A percentile compares a stretch with the other conserved stretches of the same genome.
phyloP scores from a whole-genome alignment of 2,797 vertebrate species.

The Neomorphus geoffroyi region DNA sequence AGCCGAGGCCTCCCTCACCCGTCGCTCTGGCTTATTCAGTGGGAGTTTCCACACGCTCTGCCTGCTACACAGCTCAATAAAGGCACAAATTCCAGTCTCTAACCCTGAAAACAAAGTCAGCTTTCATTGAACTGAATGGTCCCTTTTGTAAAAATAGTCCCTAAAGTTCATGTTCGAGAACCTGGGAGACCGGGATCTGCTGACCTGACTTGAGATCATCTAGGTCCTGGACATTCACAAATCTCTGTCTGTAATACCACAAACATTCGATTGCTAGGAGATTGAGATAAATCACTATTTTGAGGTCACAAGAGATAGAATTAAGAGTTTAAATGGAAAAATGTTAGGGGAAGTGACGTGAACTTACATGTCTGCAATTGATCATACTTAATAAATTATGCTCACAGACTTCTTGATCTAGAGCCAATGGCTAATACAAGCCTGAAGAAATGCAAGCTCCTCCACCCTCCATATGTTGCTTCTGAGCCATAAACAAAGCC shows the following conservation, averaged over 20 bases:
- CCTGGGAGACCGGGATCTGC: neutral
- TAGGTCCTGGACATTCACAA: neutral
- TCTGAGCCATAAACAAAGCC: slow-evolving; percentile 3
- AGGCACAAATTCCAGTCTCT: neutral
- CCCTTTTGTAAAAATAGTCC: neutral
- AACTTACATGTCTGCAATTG: slow-evolving; percentile 9
- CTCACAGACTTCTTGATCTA: slow-evolving; percentile 20
- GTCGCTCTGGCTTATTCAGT: neutral
- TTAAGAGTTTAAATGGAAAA: slow-evolving; percentile 32
- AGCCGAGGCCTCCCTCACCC: neutral
- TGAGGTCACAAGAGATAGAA: neutral
- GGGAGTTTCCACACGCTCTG: neutral
- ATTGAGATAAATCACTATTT: neutral
- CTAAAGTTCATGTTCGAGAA: neutral
- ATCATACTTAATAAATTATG: neutral
- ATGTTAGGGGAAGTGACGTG: neutral
- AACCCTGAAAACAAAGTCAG: neutral
- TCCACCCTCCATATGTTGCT: neutral
- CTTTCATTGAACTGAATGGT: neutral
- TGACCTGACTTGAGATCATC: neutral
- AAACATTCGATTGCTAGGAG: neutral
- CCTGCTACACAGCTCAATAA: neutral
- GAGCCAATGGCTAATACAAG: slow-evolving; percentile 25
- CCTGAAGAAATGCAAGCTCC: slow-evolving; percentile 6
- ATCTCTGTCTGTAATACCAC: neutral